Evolutionary conservation across 2,113 vertebrate species (phyloP).

Genomic region (Eptesicus fuscus): DNA sequence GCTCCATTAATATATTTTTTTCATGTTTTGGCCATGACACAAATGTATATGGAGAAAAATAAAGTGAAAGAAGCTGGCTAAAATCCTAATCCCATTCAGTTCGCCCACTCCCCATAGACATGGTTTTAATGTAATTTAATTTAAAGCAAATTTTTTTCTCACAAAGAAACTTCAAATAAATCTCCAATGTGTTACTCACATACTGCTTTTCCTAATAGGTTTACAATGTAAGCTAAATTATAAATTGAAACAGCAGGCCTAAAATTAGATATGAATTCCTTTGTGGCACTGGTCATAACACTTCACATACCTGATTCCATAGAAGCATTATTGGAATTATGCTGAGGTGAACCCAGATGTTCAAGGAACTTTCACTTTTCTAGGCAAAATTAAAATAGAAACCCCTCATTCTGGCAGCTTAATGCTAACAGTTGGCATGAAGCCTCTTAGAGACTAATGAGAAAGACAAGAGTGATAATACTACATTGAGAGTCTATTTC

Average conservation of each 20-base stretch:
- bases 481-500: slow-evolving; percentile 59
- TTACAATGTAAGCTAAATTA: slow-evolving; percentile 63
- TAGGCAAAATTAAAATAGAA: slow-evolving; percentile 69
- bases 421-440: slow-evolving; percentile 65
- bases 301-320: slow-evolving; percentile 28
- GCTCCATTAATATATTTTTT: background rate
- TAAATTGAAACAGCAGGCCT: slow-evolving; percentile 61
- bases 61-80: background rate
- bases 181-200: slow-evolving; percentile 42
- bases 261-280: slow-evolving; percentile 65
- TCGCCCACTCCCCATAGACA: background rate
- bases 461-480: slow-evolving; percentile 54
- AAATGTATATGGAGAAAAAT: background rate
- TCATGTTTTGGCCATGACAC: background rate
- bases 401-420: slow-evolving; percentile 50
- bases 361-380: slow-evolving; percentile 50
- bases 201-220: slow-evolving; percentile 49
- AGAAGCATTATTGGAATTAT: slow-evolving; percentile 58
- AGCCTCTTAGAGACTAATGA: slow-evolving; percentile 64
- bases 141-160: slow-evolving; percentile 44
- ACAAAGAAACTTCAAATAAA: slow-evolving; percentile 53
- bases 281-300: slow-evolving; percentile 32
- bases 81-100: slow-evolving; percentile 8
- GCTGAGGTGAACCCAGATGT: slow-evolving; percentile 60
- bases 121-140: slow-evolving; percentile 56